Conservation (phyloP, 2,888 invertebrate genomes). For the Pristionchus arcanus region DNA sequence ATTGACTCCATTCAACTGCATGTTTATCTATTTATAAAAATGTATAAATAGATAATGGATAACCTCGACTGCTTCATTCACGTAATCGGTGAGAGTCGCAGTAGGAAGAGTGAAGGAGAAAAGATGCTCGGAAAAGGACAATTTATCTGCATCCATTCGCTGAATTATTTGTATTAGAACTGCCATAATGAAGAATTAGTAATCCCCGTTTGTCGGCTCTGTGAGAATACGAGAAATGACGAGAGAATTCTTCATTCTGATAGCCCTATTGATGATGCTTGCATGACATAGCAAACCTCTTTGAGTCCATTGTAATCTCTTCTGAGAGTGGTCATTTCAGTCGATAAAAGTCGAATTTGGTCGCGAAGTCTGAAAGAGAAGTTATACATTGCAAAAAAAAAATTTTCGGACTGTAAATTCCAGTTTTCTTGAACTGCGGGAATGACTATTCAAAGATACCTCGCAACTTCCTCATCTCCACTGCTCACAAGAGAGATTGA, state of each 20-base stretch:
- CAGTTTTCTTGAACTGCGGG: not conserved
- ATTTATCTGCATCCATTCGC: conserved; percentile 20
- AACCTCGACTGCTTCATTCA: not conserved
- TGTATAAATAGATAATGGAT: not conserved
- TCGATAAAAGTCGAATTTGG: not conserved
- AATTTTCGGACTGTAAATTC: too few species aligned
- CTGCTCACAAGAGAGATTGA: not conserved
- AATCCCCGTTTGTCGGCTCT: too few species aligned
- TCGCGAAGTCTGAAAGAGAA: not conserved
- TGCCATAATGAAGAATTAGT: not conserved
- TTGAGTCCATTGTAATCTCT: conserved; percentile 34
- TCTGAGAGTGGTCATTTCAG: conserved; percentile 9
- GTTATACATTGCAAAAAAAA: not conserved
- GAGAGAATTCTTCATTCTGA: not conserved
- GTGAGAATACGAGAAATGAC: too few species aligned
- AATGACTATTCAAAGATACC: not conserved
- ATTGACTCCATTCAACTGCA: conserved; percentile 21
- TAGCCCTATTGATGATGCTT: not conserved
- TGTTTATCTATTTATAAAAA: not conserved
- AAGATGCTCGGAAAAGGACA: conserved; percentile 7
- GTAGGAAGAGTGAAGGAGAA: not conserved
- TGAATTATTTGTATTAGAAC: not conserved
- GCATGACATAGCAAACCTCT: not conserved
- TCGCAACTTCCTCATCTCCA: conserved; percentile 1
- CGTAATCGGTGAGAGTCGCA: not conserved